These are phyloP conservation scores for Pheucticus melanocephalus DNA, from an alignment of 2,113 vertebrate species.

Conservation along the genomic window DNA sequence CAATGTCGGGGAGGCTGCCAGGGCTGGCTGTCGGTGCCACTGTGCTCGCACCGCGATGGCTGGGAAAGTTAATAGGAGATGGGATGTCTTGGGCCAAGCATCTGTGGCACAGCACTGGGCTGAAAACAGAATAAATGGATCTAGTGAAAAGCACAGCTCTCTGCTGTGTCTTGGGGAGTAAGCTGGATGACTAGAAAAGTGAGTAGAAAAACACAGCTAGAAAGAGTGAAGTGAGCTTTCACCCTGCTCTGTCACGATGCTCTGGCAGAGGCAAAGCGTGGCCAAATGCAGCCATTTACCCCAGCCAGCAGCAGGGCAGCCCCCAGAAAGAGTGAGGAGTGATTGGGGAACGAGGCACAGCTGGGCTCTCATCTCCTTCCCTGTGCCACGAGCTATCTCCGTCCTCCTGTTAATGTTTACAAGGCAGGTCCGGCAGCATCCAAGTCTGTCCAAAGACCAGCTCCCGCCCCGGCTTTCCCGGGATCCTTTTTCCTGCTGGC, in stretches of 20 bases:
- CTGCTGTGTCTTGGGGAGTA: background rate
- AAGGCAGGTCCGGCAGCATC: background rate
- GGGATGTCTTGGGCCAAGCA: background rate
- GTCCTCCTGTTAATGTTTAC: constrained; percentile 63
- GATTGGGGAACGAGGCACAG: fast-evolving
- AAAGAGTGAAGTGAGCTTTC: background rate
- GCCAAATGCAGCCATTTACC: background rate
- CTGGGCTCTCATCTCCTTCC: background rate
- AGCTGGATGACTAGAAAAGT: background rate
- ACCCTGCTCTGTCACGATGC: background rate
- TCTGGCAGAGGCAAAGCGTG: fast-evolving
- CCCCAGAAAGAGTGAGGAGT: background rate
- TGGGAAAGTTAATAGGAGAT: background rate
- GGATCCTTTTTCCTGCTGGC: background rate
- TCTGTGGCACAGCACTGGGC: background rate
- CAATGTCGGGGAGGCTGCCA: constrained; percentile 31
- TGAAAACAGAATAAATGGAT: background rate
- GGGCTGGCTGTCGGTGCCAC: background rate
- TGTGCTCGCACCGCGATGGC: fast-evolving
- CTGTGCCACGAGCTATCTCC: fast-evolving
- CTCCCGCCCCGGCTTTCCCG: background rate
- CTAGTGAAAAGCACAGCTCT: background rate
- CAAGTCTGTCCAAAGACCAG: constrained; percentile 24
- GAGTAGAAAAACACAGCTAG: background rate
- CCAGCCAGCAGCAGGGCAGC: background rate